phyloP scores from a whole-genome alignment of 2,888 invertebrate species.

The Harpagoxenus sublaevis region DNA sequence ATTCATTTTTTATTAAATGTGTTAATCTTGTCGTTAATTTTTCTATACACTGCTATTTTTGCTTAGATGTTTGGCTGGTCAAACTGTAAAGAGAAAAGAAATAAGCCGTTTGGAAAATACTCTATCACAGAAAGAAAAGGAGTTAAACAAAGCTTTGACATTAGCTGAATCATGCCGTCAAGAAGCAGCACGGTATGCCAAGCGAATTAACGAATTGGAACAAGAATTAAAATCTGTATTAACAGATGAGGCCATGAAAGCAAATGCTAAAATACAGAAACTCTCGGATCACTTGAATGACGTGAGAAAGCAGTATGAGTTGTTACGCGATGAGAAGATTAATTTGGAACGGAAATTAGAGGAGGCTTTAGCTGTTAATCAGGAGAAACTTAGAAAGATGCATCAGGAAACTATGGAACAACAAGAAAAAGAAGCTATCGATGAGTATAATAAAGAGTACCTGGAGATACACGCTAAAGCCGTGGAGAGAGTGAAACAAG shows the following conservation, averaged over 20 bases:
- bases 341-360: slow-evolving; percentile 79
- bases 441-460: slow-evolving; percentile 83
- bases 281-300: slow-evolving; percentile 81
- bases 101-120: slow-evolving; percentile 86
- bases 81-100: slow-evolving; percentile 87
- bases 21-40: slow-evolving; percentile 19
- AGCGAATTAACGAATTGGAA: slow-evolving; percentile 82
- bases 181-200: slow-evolving; percentile 79
- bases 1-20: slow-evolving; percentile 48
- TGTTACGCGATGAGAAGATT: slow-evolving; percentile 77
- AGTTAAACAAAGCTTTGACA: slow-evolving; percentile 80
- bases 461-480: slow-evolving; percentile 83
- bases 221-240: slow-evolving; percentile 82
- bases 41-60: slow-evolving; percentile 64
- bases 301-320: slow-evolving; percentile 79
- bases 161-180: slow-evolving; percentile 77
- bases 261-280: slow-evolving; percentile 82
- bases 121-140: slow-evolving; percentile 84
- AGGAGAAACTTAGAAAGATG: slow-evolving; percentile 78
- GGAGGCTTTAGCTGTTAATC: slow-evolving; percentile 78
- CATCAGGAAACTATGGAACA: slow-evolving; percentile 78
- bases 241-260: slow-evolving; percentile 81
- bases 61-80: slow-evolving; percentile 85
- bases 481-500: slow-evolving; percentile 81
- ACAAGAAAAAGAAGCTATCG: slow-evolving; percentile 77